phyloP scores from a whole-genome alignment of 2,797 vertebrate species.

The Mus spretus region DNA sequence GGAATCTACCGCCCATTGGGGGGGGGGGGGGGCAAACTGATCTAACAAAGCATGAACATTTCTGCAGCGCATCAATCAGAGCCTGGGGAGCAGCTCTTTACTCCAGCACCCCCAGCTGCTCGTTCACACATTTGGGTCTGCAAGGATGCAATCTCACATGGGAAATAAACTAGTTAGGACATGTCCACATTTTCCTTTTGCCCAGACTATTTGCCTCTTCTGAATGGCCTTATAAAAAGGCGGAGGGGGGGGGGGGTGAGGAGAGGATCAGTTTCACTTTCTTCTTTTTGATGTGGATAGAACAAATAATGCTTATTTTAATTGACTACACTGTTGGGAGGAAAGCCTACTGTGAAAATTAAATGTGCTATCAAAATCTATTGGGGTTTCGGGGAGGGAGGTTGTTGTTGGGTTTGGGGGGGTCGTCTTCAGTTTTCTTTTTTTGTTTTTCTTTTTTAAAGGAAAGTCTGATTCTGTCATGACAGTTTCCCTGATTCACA shows the following conservation, averaged over 20 bases:
- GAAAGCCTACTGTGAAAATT: not conserved
- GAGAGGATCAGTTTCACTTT: slow-evolving; percentile 55
- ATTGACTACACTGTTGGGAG: not conserved
- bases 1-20: slow-evolving; percentile 33
- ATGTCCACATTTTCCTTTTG: not conserved
- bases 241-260: too few species aligned
- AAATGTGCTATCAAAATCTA: not conserved
- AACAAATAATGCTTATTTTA: slow-evolving; percentile 63
- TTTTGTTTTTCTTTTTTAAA: not conserved
- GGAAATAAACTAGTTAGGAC: slow-evolving; percentile 43
- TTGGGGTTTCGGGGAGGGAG: not conserved
- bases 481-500: not conserved
- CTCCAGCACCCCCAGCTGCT: not conserved
- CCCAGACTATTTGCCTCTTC: slow-evolving; percentile 39
- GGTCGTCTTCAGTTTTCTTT: not conserved
- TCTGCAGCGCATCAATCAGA: not conserved
- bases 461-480: not conserved
- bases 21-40: slow-evolving; percentile 30
- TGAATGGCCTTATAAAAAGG: slow-evolving; percentile 43
- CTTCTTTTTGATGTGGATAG: slow-evolving; percentile 63
- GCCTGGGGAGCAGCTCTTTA: not conserved
- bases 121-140: not conserved
- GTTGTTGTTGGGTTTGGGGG: not conserved
- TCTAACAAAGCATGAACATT: not conserved
- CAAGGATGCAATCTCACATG: not conserved